These are phyloP conservation scores for Zosterops pallidus DNA, from an alignment of 2,113 vertebrate genomes.

Conservation along the genomic window DNA sequence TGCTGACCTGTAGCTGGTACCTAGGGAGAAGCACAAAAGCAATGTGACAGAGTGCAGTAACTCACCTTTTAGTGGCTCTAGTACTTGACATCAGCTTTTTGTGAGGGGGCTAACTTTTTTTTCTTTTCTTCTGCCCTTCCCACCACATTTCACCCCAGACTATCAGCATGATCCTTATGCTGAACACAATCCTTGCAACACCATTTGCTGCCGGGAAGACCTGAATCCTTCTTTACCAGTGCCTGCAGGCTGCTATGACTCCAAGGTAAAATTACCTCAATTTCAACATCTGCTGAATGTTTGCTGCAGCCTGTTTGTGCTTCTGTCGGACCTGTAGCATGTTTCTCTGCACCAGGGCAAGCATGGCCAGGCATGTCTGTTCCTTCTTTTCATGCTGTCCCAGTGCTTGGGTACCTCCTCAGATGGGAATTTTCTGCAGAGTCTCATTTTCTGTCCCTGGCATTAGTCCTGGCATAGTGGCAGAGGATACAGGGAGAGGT, in stretches of 20 bases:
- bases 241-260: conserved; percentile 88
- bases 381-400: neutral
- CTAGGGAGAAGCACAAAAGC: neutral
- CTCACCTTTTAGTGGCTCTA: neutral
- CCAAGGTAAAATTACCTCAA: conserved; percentile 78
- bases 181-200: conserved; percentile 84
- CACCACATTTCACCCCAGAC: conserved; percentile 62
- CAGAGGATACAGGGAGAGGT: neutral
- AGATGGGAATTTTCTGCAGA: neutral
- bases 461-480: neutral
- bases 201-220: conserved; percentile 90
- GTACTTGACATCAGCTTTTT: neutral
- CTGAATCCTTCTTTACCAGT: conserved; percentile 73
- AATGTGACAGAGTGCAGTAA: neutral
- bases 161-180: conserved; percentile 85
- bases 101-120: neutral
- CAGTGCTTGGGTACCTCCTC: neutral
- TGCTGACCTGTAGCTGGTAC: neutral
- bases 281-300: neutral
- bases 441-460: neutral
- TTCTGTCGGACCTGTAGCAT: neutral
- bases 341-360: neutral
- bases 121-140: neutral
- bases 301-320: neutral
- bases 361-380: neutral